Evolutionary conservation across 2,113 vertebrate genomes (phyloP), one percentile per base, ranked within the genome.

Genomic region (Furnarius figulus): DNA sequence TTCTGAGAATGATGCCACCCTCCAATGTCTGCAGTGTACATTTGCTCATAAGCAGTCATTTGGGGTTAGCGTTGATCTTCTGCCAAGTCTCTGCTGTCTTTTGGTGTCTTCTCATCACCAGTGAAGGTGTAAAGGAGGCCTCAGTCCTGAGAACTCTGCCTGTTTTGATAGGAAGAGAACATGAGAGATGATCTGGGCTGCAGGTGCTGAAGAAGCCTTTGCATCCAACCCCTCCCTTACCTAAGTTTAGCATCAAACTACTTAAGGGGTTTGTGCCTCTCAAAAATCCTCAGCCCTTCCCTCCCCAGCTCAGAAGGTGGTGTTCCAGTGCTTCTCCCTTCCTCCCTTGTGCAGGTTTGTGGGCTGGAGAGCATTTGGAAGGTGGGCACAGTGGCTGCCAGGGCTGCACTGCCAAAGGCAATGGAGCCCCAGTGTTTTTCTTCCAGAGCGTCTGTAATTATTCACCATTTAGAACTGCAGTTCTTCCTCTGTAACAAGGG

Each of bases 401-500:
- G 49, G 59, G 22, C 63, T 53, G 55, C 2, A 1, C 35, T 79
- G 66, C 72, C 16, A 0, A 27, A 58, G 49, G 33, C 46, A 7
- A 0, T 4, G 11, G 27, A 65, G 33, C 53, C 31, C 5, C 0
- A 14, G 7, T 9, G 25, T 46, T 63, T 93, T 93, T 67, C 58
- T 91, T 79, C 42, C 31, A 18, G 71, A 27, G 42, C 4, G 0
- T 77, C 83, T 40, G 42, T 91, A 91, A 95, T 96, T 96, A 88
- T 44, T 93, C 92, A 65, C 46, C 5, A 0, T 40, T 95, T 35
- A 70, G 79, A 96, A 89, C 7, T 89, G 85, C 91, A 77, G 42
- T 52, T 95, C 94, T 86, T 87, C 89, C 87, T 96, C 94, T 96
- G 83, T 94, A 96, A 49, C 87, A 83, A 87, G 91, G 62, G 89